phyloP scores from a whole-genome alignment of 2,888 invertebrate genomes.

The Xestoiulus laeticollis region DNA sequence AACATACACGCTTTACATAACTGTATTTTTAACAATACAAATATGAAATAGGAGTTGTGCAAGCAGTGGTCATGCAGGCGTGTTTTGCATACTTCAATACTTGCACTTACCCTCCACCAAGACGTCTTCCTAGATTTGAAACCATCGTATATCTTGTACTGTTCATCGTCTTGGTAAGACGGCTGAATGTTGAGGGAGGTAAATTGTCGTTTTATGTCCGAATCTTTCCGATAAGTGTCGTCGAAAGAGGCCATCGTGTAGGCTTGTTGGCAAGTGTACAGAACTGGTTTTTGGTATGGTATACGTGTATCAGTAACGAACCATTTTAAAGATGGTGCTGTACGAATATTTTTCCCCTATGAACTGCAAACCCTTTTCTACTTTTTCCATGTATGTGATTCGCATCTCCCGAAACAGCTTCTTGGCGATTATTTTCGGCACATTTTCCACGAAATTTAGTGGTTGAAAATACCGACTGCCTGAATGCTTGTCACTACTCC shows the following conservation, averaged over 20 bases:
- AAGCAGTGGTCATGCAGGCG: too few species aligned
- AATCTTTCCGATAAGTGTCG: background rate
- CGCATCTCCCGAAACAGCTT: background rate
- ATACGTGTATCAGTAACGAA: background rate
- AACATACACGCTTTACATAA: too few species aligned
- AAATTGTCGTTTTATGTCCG: background rate
- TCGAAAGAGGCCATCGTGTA: slow-evolving; percentile 31
- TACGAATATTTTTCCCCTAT: background rate
- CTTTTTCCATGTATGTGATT: background rate
- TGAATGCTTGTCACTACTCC: too few species aligned
- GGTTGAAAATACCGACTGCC: background rate
- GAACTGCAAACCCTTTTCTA: background rate
- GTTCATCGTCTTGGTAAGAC: slow-evolving; percentile 33
- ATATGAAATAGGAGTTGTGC: too few species aligned
- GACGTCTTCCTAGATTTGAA: slow-evolving; percentile 39
- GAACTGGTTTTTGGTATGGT: background rate
- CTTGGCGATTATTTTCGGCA: background rate
- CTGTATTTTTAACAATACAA: too few species aligned
- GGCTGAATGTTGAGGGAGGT: slow-evolving; percentile 36
- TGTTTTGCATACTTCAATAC: too few species aligned
- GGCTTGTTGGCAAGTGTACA: background rate
- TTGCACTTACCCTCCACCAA: slow-evolving; percentile 49
- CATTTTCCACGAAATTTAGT: background rate
- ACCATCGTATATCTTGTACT: slow-evolving; percentile 23
- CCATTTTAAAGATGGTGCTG: background rate